phyloP scores from a whole-genome alignment of 64 coral and sea anemone genomes.

The Orbicella faveolata region DNA sequence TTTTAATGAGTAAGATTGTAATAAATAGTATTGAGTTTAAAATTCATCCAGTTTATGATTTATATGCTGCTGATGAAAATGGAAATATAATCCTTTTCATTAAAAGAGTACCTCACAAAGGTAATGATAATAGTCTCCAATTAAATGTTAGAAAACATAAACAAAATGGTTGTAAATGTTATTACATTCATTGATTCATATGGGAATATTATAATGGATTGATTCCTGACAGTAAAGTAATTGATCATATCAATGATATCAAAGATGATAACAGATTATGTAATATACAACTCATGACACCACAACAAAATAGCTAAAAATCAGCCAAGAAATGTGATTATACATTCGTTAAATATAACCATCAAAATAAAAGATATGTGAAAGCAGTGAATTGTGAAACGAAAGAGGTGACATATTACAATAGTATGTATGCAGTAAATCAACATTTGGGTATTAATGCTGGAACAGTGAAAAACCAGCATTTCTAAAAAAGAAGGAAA shows the following conservation, averaged over 20 bases:
- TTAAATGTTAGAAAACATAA: no score
- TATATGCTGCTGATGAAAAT: no score
- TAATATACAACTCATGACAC: background rate
- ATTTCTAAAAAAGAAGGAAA: slow-evolving; percentile 13
- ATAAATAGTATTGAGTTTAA: no score
- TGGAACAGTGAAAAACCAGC: slow-evolving; percentile 16
- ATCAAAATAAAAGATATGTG: slow-evolving; percentile 38
- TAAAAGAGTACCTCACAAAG: no score
- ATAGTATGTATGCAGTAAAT: slow-evolving; percentile 40
- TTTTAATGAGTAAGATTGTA: background rate
- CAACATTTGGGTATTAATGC: slow-evolving; percentile 49
- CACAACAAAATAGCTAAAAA: slow-evolving; percentile 11
- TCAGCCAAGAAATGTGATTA: slow-evolving; percentile 2
- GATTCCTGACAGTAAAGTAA: background rate
- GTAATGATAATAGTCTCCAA: no score
- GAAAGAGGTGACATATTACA: slow-evolving; percentile 36
- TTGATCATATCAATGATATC: background rate
- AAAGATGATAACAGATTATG: background rate
- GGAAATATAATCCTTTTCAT: no score
- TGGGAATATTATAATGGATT: background rate
- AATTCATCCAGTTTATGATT: no score
- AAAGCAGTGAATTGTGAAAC: slow-evolving; percentile 31
- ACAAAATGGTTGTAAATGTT: no score
- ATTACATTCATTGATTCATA: background rate
- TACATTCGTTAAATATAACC: slow-evolving; percentile 19